Conservation (phyloP, 2,888 invertebrate species). For the Hyppa rectilinea region DNA sequence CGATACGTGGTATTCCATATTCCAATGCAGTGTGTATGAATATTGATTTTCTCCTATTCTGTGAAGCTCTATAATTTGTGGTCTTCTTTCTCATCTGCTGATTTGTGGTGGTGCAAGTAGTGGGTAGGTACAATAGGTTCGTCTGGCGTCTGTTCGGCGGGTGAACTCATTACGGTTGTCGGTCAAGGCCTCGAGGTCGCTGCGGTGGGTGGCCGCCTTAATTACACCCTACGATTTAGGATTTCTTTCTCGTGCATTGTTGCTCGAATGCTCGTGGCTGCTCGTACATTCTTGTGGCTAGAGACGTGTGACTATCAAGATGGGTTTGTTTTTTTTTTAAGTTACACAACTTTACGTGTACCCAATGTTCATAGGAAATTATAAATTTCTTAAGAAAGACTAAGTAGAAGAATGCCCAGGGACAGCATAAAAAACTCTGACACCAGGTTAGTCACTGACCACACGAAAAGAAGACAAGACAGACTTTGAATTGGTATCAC, state of each 20-base stretch:
- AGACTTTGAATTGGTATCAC: too few species aligned
- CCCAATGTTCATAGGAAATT: neutral
- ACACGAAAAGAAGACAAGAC: too few species aligned
- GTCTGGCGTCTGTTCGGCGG: conserved; percentile 75
- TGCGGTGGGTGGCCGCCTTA: conserved; percentile 89
- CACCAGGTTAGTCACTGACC: too few species aligned
- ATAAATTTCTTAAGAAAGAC: conserved; percentile 2
- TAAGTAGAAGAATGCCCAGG: too few species aligned
- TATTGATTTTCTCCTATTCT: conserved; percentile 30
- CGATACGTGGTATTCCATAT: conserved; percentile 40
- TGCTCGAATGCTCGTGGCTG: conserved; percentile 42
- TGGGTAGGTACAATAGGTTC: conserved; percentile 59
- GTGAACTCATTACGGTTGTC: conserved; percentile 89
- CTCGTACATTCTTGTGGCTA: conserved; percentile 69
- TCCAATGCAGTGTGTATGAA: conserved; percentile 24
- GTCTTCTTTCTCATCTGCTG: conserved; percentile 16
- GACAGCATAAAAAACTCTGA: too few species aligned
- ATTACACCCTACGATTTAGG: conserved; percentile 87
- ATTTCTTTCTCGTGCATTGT: conserved; percentile 79
- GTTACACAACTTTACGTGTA: conserved; percentile 23
- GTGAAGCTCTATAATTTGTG: conserved; percentile 8
- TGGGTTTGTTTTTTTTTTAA: conserved; percentile 36
- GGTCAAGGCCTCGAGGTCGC: conserved; percentile 90
- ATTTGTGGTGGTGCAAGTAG: conserved; percentile 47
- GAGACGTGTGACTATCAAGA: conserved; percentile 58